Evolutionary conservation across 2,888 invertebrate species (phyloP).

Genomic region (Tenthredo amoena): DNA sequence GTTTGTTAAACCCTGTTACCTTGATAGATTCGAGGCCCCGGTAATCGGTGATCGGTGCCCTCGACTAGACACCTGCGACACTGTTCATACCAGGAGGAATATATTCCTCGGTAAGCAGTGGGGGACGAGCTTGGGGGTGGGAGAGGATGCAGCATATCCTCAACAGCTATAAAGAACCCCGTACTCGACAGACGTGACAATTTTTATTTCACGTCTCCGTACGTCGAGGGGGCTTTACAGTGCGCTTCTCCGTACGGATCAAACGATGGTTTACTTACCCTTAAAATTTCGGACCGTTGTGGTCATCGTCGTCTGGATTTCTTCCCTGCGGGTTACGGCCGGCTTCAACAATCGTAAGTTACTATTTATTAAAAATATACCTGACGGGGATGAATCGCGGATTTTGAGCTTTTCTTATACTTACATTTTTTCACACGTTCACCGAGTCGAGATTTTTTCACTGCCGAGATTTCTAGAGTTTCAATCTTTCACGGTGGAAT

Average conservation of each 20-base stretch:
- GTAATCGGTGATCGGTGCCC: constrained; percentile 31
- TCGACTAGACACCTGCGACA: constrained; percentile 39
- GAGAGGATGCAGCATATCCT: constrained; percentile 58
- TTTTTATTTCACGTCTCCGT: constrained; percentile 67
- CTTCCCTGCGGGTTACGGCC: constrained; percentile 55
- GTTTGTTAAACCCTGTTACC: constrained; percentile 19
- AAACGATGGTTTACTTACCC: constrained; percentile 5
- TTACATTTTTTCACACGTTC: too few species aligned
- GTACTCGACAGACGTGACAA: constrained; percentile 65
- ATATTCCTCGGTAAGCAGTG: background rate
- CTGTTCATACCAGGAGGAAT: background rate
- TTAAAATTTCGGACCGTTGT: background rate
- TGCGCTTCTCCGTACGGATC: constrained; percentile 45
- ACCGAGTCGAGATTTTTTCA: too few species aligned
- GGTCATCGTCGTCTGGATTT: constrained; percentile 52
- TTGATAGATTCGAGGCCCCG: constrained; percentile 14
- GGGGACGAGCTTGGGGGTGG: constrained; percentile 51
- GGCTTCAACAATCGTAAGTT: constrained; percentile 72
- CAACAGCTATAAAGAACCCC: constrained; percentile 71
- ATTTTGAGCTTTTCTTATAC: too few species aligned
- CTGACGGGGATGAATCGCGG: too few species aligned
- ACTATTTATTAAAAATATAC: background rate
- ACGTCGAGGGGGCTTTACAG: constrained; percentile 57
- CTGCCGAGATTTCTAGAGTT: background rate
- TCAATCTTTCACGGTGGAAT: background rate